These are phyloP conservation scores for Phylloscopus trochiloides DNA, from an alignment of 2,113 vertebrate species.

Conservation along the genomic window DNA sequence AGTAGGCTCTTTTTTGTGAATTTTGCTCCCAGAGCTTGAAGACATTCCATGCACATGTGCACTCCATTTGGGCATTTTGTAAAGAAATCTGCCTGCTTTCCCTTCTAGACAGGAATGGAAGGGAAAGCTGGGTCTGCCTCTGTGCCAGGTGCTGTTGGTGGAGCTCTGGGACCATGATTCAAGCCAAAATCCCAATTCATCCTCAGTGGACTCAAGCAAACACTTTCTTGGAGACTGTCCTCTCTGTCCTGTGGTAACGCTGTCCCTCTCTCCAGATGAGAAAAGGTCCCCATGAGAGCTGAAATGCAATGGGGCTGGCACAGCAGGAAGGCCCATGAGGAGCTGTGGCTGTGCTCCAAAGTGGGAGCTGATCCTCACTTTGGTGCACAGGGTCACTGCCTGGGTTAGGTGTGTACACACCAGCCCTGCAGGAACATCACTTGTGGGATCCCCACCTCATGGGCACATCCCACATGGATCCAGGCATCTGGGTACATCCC, in stretches of 20 bases:
- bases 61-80: background rate
- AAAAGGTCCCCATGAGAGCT: accelerated
- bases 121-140: background rate
- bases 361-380: background rate
- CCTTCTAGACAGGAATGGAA: background rate
- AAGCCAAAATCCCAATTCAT: background rate
- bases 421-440: background rate
- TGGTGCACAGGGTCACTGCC: background rate
- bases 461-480: accelerated
- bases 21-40: background rate
- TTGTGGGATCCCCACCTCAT: accelerated
- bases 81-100: background rate
- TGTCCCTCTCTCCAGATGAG: background rate
- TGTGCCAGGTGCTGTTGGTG: background rate
- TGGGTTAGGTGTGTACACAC: background rate
- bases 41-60: background rate
- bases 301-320: background rate
- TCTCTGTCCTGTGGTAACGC: background rate
- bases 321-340: background rate
- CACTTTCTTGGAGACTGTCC: background rate
- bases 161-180: background rate
- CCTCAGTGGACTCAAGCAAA: background rate
- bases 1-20: accelerated
- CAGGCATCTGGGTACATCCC: background rate
- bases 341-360: background rate